Evolutionary conservation across 2,888 invertebrate genomes (phyloP), one percentile per base, ranked within the genome.

Genomic region (Taphrorychus bicolor): DNA sequence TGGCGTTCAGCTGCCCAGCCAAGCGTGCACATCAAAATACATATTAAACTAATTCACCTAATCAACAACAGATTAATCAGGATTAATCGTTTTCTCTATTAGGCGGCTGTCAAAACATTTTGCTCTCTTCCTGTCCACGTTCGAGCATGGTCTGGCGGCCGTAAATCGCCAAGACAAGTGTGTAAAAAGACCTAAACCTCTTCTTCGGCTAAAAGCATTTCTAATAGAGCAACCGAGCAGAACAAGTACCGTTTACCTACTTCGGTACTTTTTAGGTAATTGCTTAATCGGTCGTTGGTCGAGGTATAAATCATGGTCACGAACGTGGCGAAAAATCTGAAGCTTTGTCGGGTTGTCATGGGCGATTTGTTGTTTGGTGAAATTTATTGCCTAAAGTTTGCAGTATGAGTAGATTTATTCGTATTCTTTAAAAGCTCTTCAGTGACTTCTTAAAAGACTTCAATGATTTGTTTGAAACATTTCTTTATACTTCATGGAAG

Each of bases 231-330:
- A 62, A 32, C 40, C 62, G 59, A 67, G 61, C 67, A 67, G 61
- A 67, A 67, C 67, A 62, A 62, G 67, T 67, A 67, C 67, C 67
- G 67, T 67, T 67, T 67, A 67, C 67, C 62, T 58, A 67, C 67
- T 62, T 58, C 40, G 54, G 24, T 67, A 54, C 62, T 58, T 67
- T 67, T 67, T 67, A 62, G 48, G 62, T 62, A 67, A 67, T 67
- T 67, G 62, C 62, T 67, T 62, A 67, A 67, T 67, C 67, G 67
- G 52, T 58, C 58, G 21, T 58, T 32, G 53, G 24, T 54, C 59
- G 65, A 58, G 45, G 65, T 59, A 59, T 59, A 65, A 65, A 59
- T 24, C 65, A 65, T 65, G 65, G 59, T 65, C 65, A 65, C 59
- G 65, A 65, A 53, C 53, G 24, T 32, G 41, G 7, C 49, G 58